These are phyloP conservation scores for Agrochola macilenta DNA, from an alignment of 2,888 invertebrate species.

Conservation along the genomic window DNA sequence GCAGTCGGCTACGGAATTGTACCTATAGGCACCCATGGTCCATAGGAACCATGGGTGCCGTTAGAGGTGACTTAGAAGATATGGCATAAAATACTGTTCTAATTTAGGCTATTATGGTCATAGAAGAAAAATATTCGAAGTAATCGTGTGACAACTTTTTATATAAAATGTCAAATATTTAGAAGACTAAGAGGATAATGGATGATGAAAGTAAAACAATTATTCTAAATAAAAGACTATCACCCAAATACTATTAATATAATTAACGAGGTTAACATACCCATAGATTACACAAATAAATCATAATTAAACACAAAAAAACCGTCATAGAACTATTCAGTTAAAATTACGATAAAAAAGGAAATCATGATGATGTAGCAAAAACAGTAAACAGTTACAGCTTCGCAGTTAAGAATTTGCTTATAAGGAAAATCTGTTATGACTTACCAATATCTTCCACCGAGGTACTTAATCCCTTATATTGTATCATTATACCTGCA, in stretches of 20 bases:
- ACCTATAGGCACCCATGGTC: no score
- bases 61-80: not conserved
- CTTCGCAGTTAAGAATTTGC: not conserved
- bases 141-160: not conserved
- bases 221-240: not conserved
- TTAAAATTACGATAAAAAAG: not conserved
- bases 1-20: no score
- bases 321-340: not conserved
- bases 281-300: not conserved
- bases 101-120: no score
- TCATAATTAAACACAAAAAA: not conserved
- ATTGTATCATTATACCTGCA: constrained; percentile 24
- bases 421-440: constrained; percentile 17
- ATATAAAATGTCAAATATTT: no score
- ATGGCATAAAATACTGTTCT: not conserved
- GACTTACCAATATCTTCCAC: constrained; percentile 25
- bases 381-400: not conserved
- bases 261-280: constrained; percentile 1
- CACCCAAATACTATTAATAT: not conserved
- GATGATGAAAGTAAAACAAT: not conserved
- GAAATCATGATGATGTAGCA: constrained; percentile 22
- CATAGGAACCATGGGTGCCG: no score
- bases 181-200: not conserved
- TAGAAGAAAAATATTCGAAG: not conserved
- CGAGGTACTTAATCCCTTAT: not conserved